Evolutionary conservation across 2,888 invertebrate genomes (phyloP).

Genomic region (Megastigmus dorsalis): DNA sequence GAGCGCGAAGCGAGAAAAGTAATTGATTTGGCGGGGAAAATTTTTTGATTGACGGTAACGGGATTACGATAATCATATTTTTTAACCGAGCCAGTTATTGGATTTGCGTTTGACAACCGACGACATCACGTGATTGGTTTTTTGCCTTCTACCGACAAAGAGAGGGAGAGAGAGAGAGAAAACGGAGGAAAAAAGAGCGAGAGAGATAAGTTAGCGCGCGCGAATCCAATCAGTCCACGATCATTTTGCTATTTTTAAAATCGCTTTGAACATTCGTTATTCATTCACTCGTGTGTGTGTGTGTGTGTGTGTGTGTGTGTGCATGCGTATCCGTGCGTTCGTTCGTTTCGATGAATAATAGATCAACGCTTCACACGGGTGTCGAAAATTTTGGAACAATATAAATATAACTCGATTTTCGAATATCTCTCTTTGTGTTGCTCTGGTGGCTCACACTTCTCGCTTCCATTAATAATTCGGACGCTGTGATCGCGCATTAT

Average conservation of each 20-base stretch:
- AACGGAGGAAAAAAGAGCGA: neutral
- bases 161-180: no score
- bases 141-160: neutral
- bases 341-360: no score
- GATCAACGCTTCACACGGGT: no score
- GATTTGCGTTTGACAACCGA: conserved; percentile 40
- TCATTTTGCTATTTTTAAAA: conserved; percentile 20
- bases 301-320: no score
- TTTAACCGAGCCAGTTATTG: conserved; percentile 44
- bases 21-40: conserved; percentile 34
- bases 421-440: no score
- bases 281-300: no score
- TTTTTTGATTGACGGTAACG: conserved; percentile 49
- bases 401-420: no score
- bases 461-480: no score
- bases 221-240: conserved; percentile 20
- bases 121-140: conserved; percentile 39
- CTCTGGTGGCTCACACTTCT: no score
- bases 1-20: neutral
- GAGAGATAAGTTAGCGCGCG: neutral
- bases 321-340: no score
- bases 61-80: conserved; percentile 48
- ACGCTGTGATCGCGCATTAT: no score
- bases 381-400: no score
- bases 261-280: neutral